Base-by-base conservation (phyloP, 2,888 invertebrate genomes). In the Desoria tigrina region DNA sequence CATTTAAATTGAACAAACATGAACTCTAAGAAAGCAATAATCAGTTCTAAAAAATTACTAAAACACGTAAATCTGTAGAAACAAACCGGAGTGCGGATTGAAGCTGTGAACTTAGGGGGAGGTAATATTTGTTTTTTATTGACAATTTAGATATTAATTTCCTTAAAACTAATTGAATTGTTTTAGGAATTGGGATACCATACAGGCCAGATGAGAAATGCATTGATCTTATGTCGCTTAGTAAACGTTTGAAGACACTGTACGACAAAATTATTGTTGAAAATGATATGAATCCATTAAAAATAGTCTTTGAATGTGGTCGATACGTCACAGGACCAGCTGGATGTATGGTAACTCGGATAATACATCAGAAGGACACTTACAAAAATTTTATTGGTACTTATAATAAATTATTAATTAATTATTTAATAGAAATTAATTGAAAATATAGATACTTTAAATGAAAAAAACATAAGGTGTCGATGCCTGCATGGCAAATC, bases 141-240 rank as follows among this genome's bases (percentile, higher is more conserved):
- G 11, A 9, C 21, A 3, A 27, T n/a, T 39, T n/a, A 39, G 37
- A 18, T 45, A 7, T 45, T 9, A 7, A 45, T 16, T 32, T 9
- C 7, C 7, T 45, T n/a, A 23, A 45, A n/a, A 9, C 7, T 16
- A 45, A n/a, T 45, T 45, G 4, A 9, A 21, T n/a, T 45, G n/a
- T 45, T 27, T 18, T 11, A 65, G 65, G 65, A n/a, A 27, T 62
- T 54, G 66, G 66, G 1, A 66, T 66, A 24, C 66, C 66, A 7
- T 66, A 66, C 51, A 51, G 42, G 62, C 62, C 61, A 9, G 42
- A 26, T 1, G 66, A 66, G 6, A 27, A 14, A 18, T n/a, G 45
- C 4, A 7, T 66, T 37, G 24, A 57, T 24, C 11, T 58, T 7
- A n/a, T 6, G 1, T 32, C 42, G 2, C 7, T 64, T 2, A 28